Percentiles rank a stretch among this genome's conserved stretches.
Conservation (phyloP, 2,797 vertebrate genomes). For the Heteromormyrus szaboi region DNA sequence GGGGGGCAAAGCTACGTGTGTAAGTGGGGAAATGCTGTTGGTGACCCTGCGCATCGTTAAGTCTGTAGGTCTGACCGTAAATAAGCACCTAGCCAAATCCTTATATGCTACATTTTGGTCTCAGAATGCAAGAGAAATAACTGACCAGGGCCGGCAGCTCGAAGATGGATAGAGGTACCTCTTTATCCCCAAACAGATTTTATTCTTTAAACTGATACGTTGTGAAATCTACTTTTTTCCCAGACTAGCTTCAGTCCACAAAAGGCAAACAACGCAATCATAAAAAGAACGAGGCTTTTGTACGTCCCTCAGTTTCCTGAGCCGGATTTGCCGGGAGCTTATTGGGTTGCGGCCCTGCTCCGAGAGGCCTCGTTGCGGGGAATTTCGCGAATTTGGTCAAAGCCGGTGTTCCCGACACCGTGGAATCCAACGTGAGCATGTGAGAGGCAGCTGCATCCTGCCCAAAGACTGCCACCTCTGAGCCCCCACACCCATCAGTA, state of each 20-base stretch:
- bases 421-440: not conserved
- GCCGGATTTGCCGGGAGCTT: conserved; percentile 19
- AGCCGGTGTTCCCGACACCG: not conserved
- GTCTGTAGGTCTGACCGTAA: not conserved
- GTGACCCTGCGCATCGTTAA: not conserved
- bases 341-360: not conserved
- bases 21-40: not conserved
- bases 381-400: conserved; percentile 13
- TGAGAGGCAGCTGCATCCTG: conserved; percentile 35
- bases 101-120: not conserved
- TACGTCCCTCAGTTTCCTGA: not conserved
- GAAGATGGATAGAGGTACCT: not conserved
- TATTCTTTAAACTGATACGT: not conserved
- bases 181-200: not conserved
- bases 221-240: not conserved
- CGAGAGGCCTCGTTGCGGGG: not conserved
- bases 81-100: not conserved
- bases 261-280: not conserved
- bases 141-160: not conserved
- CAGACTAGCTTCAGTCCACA: not conserved
- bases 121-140: not conserved
- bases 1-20: not conserved
- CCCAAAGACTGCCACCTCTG: conserved; percentile 49
- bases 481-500: conserved; percentile 57
- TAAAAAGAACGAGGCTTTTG: not conserved